Base-by-base conservation (phyloP, 2,888 invertebrate species). In the Cremastobaeus sp. region DNA sequence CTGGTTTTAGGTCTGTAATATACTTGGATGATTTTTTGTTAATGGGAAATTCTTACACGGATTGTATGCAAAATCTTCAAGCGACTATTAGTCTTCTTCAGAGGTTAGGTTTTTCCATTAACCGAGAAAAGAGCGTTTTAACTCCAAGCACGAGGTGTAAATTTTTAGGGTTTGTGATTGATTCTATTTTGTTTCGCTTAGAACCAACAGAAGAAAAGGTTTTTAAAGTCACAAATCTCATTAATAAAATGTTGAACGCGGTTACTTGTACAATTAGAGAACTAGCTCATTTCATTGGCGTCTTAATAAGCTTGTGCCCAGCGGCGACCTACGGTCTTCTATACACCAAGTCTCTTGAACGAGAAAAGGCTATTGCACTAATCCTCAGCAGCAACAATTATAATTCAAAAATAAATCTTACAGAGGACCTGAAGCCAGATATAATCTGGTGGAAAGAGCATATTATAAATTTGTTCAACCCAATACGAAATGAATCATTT, bases 111-210 rank as follows among this genome's bases (percentile, higher is more conserved):
- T 41, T 41, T 41, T 9, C 25, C 43, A 0, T 12, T 25, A n/a
- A 39, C 48, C 47, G 64, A 11, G 3, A 30, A 15, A 70, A 70
- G 18, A 32, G 32, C 4, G 14, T 30, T 3, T 4, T 47, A 1
- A 12, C 21, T 15, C 54, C 60, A n/a, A 12, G 4, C 8, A 45
- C n/a, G 2, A 11, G 1, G 2, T 70, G 60, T 11, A 60, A 15
- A 14, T 70, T 55, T 41, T 21, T 70, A 39, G 62, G 48, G 0
- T 37, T 55, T 14, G 4, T 47, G 0, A 39, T 70, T 25, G 25
- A 70, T n/a, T 39, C 34, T 9, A 8, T n/a, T 1, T 9, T 1
- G 12, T 47, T 47, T 30, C 17, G 47, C 1, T 6, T 47, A 15
- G 30, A 30, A 30, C 28, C 47, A 45, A 21, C 45, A 6, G 3